Percentiles rank a stretch among this genome's conserved stretches.
Evolutionary conservation across 2,797 vertebrate genomes (phyloP).

Genomic region (Arrhamphus sclerolepis): DNA sequence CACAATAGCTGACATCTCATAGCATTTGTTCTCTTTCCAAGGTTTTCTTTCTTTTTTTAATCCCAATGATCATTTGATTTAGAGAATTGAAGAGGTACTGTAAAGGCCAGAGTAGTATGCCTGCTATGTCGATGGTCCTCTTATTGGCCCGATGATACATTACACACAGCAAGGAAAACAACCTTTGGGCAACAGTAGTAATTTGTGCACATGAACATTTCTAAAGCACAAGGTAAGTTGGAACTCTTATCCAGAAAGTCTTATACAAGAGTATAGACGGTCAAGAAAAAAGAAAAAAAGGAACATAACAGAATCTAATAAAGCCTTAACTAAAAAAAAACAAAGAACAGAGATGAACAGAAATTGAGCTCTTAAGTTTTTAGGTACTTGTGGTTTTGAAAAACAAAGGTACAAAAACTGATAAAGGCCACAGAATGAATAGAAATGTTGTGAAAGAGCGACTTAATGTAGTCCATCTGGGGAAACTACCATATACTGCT

Average conservation of each 20-base stretch:
- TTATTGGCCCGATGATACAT: conserved; percentile 50
- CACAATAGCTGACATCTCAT: conserved; percentile 19
- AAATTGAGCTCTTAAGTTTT: conserved; percentile 50
- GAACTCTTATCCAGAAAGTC: conserved; percentile 35
- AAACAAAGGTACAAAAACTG: conserved; percentile 52
- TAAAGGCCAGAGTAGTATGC: conserved; percentile 54
- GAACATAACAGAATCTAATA: conserved; percentile 20
- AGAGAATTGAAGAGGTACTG: conserved; percentile 9
- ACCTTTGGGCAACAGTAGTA: conserved; percentile 66
- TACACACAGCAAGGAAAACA: conserved; percentile 46
- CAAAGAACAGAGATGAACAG: conserved; percentile 24
- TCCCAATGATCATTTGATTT: no score
- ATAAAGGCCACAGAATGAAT: conserved; percentile 70
- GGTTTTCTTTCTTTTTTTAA: not conserved
- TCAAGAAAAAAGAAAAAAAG: conserved; percentile 1
- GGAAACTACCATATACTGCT: conserved; percentile 48
- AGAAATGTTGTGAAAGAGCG: conserved; percentile 58
- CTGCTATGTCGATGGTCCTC: conserved; percentile 37
- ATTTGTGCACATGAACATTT: conserved; percentile 73
- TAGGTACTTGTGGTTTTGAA: conserved; percentile 58
- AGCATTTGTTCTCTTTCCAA: conserved; percentile 15
- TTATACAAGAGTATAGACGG: conserved; percentile 27
- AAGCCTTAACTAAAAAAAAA: conserved; percentile 38
- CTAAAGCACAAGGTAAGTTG: conserved; percentile 59
- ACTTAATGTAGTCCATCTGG: conserved; percentile 73